These are phyloP conservation scores for Acinonyx jubatus DNA, from an alignment of 2,113 vertebrate genomes.

Conservation along the genomic window DNA sequence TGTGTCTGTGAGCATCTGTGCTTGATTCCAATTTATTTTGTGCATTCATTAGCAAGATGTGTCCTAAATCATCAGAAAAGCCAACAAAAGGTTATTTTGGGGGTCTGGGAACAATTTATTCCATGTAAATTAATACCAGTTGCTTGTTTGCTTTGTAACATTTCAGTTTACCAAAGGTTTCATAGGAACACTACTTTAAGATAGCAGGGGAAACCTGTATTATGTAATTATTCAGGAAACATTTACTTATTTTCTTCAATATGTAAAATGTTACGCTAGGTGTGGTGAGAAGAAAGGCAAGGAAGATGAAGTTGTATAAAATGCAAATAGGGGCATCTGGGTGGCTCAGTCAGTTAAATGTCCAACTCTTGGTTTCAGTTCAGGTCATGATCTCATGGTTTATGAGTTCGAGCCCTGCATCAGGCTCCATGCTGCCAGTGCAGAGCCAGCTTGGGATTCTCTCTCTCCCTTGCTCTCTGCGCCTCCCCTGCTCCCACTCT, in stretches of 20 bases:
- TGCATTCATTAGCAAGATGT: not conserved
- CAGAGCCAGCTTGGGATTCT: too few species aligned
- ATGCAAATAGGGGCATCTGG: too few species aligned
- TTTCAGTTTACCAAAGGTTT: not conserved
- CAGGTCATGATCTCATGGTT: too few species aligned
- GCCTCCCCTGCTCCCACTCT: too few species aligned
- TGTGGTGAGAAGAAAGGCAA: not conserved
- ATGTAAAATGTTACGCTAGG: not conserved
- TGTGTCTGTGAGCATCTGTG: not conserved
- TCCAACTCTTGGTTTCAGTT: too few species aligned
- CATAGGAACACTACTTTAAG: not conserved
- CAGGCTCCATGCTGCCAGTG: too few species aligned
- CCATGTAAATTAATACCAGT: not conserved
- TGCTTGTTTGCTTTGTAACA: not conserved
- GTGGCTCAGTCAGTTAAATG: too few species aligned
- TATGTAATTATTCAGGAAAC: not conserved
- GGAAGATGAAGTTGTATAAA: not conserved
- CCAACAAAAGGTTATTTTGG: not conserved
- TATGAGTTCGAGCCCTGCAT: too few species aligned
- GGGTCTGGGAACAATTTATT: not conserved
- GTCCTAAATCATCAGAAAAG: not conserved
- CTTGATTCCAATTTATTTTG: not conserved
- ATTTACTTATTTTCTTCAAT: not conserved
- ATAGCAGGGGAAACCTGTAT: not conserved
- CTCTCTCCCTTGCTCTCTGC: too few species aligned